Base-by-base conservation (phyloP, 1,140 invertebrate species). In the Neodiprion lecontei region DNA sequence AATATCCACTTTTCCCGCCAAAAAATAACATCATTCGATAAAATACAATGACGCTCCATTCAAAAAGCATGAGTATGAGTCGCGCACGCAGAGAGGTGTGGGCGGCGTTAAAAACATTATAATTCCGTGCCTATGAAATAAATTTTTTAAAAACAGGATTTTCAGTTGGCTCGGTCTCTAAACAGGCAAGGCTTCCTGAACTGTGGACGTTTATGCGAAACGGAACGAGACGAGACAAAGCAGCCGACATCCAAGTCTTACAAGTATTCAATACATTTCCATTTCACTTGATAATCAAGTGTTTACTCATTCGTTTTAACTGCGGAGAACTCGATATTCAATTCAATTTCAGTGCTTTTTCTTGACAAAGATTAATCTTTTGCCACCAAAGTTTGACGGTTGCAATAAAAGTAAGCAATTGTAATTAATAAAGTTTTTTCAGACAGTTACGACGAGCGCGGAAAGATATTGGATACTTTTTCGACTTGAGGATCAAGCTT, bases 91-190 rank as follows among this genome's bases (percentile, higher is more conserved):
- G 84, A 85, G 84, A 86, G 84, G 80, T 40, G 28, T 80, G 85
- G 83, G 86, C 85, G 84, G 86, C 83, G 78, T 79, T 81, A 78
- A 81, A 65, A 69, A 85, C 81, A 85, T 79, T 86, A 81, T 85
- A 85, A 86, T 88, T 40, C 86, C 83, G 83, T 88, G 88, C 87
- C 87, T 88, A 88, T 84, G 87, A 85, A 86, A 81, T 87, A 85
- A 83, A 83, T 84, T 40, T 40, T 40, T 40, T 40, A 40, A 84
- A 86, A 84, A 85, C 83, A 83, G 82, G 77, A 79, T 80, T 85
- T 85, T 84, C 78, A 79, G 74, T 83, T 75, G 85, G 85, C 85
- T 61, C 85, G 83, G 81, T 84, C 86, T 86, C 84, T 79, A 70
- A 7, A 67, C 11, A 65, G 61, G 65, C 49, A 75, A 65, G 72